Conservation (phyloP, 2,888 invertebrate genomes). For the Eupithecia vulgata region DNA sequence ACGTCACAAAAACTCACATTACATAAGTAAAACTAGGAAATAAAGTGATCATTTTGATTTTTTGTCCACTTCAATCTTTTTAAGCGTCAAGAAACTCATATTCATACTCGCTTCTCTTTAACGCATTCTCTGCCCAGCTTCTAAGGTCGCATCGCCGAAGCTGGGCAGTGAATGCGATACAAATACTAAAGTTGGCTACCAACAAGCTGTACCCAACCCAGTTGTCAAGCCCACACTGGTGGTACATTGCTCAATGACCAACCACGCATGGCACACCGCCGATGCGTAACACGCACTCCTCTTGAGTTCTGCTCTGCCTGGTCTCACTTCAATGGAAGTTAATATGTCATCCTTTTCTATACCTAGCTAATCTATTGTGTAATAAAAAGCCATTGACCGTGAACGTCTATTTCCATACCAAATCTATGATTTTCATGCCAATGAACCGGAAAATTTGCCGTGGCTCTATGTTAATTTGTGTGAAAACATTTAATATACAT, state of each 20-base stretch:
- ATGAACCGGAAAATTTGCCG: conserved; percentile 28
- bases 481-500: conserved; percentile 10
- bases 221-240: conserved; percentile 8
- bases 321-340: conserved; percentile 5
- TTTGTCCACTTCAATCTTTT: too few relatives aligned
- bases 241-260: conserved; percentile 25
- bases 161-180: too few relatives aligned
- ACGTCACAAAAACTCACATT: too few relatives aligned
- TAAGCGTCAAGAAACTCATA: too few relatives aligned
- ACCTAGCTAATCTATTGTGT: conserved; percentile 37
- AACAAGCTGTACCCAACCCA: background rate
- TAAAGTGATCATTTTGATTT: too few relatives aligned
- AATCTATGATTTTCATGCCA: conserved; percentile 17
- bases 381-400: conserved; percentile 36
- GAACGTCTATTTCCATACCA: conserved; percentile 35
- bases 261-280: conserved; percentile 32
- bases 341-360: conserved; percentile 31
- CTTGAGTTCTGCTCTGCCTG: background rate
- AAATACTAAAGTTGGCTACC: background rate
- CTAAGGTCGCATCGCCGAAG: too few relatives aligned
- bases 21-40: too few relatives aligned
- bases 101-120: background rate
- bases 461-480: conserved; percentile 24
- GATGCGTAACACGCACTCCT: conserved; percentile 39
- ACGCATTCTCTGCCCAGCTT: too few relatives aligned